Percentiles rank a stretch among this genome's conserved stretches.
phyloP scores from a whole-genome alignment of 2,888 invertebrate genomes.

The Cactoblastis cactorum region DNA sequence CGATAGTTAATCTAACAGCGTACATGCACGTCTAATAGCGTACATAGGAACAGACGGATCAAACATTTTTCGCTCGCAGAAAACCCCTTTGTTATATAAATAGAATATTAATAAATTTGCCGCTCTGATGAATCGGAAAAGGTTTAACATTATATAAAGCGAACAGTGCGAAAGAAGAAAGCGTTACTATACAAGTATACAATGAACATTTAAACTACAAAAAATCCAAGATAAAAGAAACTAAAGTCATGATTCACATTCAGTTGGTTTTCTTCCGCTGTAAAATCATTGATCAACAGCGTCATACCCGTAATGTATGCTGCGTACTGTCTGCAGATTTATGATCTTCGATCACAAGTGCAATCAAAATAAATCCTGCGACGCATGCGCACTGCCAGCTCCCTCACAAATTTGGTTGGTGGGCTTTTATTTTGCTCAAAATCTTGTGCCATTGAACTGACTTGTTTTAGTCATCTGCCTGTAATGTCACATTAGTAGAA shows the following conservation, averaged over 20 bases:
- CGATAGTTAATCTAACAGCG: too few species aligned
- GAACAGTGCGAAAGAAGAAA: too few species aligned
- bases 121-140: too few species aligned
- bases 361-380: slow-evolving; percentile 9
- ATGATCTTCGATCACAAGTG: slow-evolving; percentile 3
- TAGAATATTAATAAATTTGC: too few species aligned
- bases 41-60: too few species aligned
- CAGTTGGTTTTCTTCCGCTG: slow-evolving; percentile 8
- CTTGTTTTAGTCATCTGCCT: slow-evolving; percentile 9
- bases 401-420: neutral
- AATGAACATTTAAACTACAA: neutral
- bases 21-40: too few species aligned
- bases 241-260: neutral
- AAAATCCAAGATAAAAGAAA: neutral
- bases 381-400: slow-evolving; percentile 1
- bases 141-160: too few species aligned
- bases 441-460: slow-evolving; percentile 2
- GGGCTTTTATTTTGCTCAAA: slow-evolving; percentile 2
- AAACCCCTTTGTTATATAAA: too few species aligned
- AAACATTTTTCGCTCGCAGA: too few species aligned
- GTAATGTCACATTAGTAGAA: slow-evolving; percentile 10
- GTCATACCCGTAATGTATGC: slow-evolving; percentile 1
- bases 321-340: neutral
- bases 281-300: slow-evolving; percentile 1
- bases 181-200: too few species aligned